Percentiles rank a stretch among this genome's conserved stretches.
Conservation (phyloP, 1,140 invertebrate species). For the Spodoptera litura region DNA sequence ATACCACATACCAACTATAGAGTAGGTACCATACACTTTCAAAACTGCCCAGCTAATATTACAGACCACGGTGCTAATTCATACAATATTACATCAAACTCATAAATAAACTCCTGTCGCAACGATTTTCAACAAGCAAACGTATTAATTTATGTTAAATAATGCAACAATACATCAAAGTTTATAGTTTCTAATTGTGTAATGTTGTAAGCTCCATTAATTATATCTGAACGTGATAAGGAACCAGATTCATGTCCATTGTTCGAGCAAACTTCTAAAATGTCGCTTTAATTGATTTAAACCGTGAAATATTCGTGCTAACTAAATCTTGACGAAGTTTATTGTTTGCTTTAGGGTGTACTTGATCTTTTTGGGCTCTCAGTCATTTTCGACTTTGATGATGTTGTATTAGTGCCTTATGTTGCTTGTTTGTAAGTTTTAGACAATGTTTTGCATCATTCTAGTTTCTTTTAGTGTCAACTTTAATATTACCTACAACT, state of each 20-base stretch:
- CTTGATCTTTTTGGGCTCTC: neutral
- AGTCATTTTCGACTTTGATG: neutral
- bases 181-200: conserved; percentile 52
- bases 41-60: conserved; percentile 5
- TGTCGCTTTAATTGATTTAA: conserved; percentile 48
- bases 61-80: conserved; percentile 19
- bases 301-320: conserved; percentile 38
- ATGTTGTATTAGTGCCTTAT: neutral
- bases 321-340: conserved; percentile 24
- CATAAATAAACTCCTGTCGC: conserved; percentile 37
- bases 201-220: conserved; percentile 49
- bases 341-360: conserved; percentile 1
- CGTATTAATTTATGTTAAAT: conserved; percentile 45
- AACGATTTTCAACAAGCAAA: conserved; percentile 39
- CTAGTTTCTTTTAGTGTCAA: too few species aligned
- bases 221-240: conserved; percentile 55
- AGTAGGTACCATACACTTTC: neutral
- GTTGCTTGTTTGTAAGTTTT: neutral
- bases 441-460: too few species aligned
- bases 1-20: too few species aligned
- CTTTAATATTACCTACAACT: too few species aligned
- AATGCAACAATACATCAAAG: conserved; percentile 46
- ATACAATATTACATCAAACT: conserved; percentile 14
- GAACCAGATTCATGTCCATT: conserved; percentile 48
- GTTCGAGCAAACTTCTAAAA: conserved; percentile 46